A percentile compares a stretch with the other conserved stretches of the same genome.
Conservation (phyloP, 2,113 vertebrate species). For the Passer domesticus region DNA sequence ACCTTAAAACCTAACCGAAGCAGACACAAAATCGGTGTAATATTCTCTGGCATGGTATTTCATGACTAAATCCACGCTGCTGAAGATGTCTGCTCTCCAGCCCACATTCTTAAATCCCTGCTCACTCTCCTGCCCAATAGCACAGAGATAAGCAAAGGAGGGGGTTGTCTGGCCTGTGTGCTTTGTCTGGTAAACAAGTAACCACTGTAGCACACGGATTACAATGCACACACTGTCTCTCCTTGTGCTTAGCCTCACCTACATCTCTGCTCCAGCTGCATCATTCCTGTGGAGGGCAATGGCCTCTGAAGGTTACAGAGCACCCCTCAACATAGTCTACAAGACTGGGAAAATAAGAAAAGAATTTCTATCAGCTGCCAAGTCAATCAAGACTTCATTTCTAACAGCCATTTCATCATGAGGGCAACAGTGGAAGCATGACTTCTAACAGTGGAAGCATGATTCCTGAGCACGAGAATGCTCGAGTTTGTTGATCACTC, state of each 20-base stretch:
- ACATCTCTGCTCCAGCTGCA: not conserved
- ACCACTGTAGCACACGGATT: not conserved
- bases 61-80: not conserved
- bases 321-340: not conserved
- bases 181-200: conserved; percentile 11
- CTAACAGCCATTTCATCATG: not conserved
- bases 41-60: not conserved
- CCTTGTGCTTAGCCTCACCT: not conserved
- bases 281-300: not conserved
- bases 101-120: not conserved
- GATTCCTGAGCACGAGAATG: not conserved
- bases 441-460: not conserved
- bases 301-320: not conserved
- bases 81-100: not conserved
- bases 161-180: not conserved
- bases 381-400: not conserved
- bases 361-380: not conserved
- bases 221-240: not conserved
- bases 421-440: not conserved
- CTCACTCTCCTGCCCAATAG: not conserved
- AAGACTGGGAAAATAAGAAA: not conserved
- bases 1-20: not conserved
- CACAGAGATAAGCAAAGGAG: conserved; percentile 18
- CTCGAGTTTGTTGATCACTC: not conserved
- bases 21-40: not conserved